Evolutionary conservation across 2,797 vertebrate species (phyloP).

Genomic region (Labeo calbasu): DNA sequence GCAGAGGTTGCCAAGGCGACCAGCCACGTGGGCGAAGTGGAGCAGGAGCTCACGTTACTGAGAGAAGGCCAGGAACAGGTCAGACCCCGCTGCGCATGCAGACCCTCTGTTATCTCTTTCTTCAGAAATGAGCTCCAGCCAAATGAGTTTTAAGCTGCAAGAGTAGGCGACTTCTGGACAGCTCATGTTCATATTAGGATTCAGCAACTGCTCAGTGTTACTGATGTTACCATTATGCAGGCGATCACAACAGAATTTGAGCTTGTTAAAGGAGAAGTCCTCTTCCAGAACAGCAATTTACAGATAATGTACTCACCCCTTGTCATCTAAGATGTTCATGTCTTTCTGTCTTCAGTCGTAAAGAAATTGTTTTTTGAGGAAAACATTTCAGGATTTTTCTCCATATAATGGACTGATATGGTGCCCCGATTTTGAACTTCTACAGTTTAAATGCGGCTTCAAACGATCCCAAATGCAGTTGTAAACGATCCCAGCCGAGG

Average conservation of each 20-base stretch:
- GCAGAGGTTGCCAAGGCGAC: constrained; percentile 97
- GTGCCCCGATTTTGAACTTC: no score
- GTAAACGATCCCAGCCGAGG: no score
- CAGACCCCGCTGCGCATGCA: constrained; percentile 20
- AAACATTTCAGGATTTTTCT: no score
- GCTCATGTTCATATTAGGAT: neutral
- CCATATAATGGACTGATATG: no score
- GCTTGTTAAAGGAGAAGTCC: neutral
- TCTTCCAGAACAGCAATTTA: no score
- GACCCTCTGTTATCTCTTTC: neutral
- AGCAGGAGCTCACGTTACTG: constrained; percentile 88
- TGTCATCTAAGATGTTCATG: no score
- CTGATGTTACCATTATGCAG: neutral
- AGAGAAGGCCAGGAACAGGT: constrained; percentile 96
- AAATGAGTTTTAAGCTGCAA: neutral
- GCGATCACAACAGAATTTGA: neutral
- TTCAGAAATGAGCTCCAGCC: neutral
- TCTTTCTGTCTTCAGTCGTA: no score
- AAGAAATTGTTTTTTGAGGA: no score
- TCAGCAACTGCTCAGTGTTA: neutral
- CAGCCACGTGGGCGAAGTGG: constrained; percentile 93
- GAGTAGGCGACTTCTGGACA: neutral
- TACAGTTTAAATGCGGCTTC: no score
- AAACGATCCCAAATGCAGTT: no score
- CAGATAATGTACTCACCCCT: no score